Conservation (phyloP, 2,113 vertebrate genomes). For the Gadus macrocephalus region DNA sequence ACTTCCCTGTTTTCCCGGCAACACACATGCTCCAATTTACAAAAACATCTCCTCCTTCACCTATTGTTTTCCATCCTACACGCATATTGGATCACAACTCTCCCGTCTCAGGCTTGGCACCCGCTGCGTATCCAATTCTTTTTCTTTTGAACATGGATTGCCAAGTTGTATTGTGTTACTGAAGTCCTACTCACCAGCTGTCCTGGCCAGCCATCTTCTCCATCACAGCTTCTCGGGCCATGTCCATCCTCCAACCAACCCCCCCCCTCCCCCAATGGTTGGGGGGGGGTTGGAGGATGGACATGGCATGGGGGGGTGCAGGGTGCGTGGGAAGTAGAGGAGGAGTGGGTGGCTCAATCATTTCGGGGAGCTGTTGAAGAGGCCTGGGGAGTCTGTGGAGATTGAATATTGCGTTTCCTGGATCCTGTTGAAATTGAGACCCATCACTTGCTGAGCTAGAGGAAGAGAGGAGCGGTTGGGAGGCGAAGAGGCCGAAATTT, state of each 20-base stretch:
- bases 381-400: slow-evolving; percentile 41
- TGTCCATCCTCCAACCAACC: slow-evolving; percentile 36
- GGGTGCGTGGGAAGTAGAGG: slow-evolving; percentile 51
- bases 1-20: background rate
- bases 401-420: slow-evolving; percentile 16
- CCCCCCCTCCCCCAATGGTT: background rate
- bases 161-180: slow-evolving; percentile 60
- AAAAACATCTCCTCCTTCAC: slow-evolving; percentile 24
- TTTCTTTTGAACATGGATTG: slow-evolving; percentile 46
- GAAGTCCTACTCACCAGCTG: slow-evolving; percentile 73
- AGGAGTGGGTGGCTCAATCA: slow-evolving; percentile 57
- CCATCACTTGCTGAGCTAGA: slow-evolving; percentile 11
- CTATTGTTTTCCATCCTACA: slow-evolving; percentile 25
- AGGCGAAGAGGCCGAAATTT: slow-evolving; percentile 23
- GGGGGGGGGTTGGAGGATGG: too few species aligned
- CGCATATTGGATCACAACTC: slow-evolving; percentile 41
- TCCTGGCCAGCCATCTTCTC: slow-evolving; percentile 54
- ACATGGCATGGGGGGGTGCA: background rate
- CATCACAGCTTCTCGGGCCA: slow-evolving; percentile 49
- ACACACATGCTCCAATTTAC: background rate
- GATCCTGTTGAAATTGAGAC: slow-evolving; percentile 33
- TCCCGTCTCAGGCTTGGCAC: slow-evolving; percentile 40
- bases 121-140: slow-evolving; percentile 28
- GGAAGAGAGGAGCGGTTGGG: slow-evolving; percentile 34
- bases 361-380: slow-evolving; percentile 47